Conservation (phyloP, 1,140 invertebrate genomes). For the Mizuhopecten yessoensis region DNA sequence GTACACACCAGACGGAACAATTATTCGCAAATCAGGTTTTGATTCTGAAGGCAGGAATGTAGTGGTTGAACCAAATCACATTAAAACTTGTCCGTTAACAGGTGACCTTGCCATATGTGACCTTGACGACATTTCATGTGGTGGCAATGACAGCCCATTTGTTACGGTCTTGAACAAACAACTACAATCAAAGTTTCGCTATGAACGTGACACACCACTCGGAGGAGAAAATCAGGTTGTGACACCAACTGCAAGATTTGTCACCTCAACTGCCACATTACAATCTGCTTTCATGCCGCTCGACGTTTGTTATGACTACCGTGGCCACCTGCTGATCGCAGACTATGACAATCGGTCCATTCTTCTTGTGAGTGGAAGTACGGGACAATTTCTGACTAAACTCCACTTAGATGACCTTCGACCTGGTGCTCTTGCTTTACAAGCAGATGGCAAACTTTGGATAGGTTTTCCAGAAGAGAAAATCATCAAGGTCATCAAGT, state of each 20-base stretch:
- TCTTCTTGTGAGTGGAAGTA: background rate
- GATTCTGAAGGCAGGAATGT: background rate
- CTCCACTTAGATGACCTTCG: constrained; percentile 24
- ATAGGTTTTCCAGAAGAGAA: background rate
- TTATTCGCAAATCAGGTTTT: background rate
- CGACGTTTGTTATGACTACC: background rate
- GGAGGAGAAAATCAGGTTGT: background rate
- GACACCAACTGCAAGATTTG: constrained; percentile 14
- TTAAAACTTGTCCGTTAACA: background rate
- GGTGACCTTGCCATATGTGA: constrained; percentile 14
- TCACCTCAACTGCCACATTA: background rate
- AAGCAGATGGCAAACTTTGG: constrained; percentile 11
- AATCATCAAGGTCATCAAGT: constrained; percentile 16
- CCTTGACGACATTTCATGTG: constrained; percentile 25
- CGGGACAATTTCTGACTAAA: constrained; percentile 8
- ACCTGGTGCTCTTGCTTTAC: constrained; percentile 18
- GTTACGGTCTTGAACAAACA: background rate
- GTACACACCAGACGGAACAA: constrained; percentile 5
- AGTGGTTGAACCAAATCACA: constrained; percentile 2
- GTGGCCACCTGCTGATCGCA: background rate
- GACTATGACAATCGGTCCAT: background rate
- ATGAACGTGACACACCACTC: constrained; percentile 10
- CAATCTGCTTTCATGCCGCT: constrained; percentile 17
- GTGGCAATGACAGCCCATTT: constrained; percentile 8
- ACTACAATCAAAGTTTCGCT: background rate